Conservation (phyloP, 92 coral and sea anemone genomes). For the Paragorgia papillata region DNA sequence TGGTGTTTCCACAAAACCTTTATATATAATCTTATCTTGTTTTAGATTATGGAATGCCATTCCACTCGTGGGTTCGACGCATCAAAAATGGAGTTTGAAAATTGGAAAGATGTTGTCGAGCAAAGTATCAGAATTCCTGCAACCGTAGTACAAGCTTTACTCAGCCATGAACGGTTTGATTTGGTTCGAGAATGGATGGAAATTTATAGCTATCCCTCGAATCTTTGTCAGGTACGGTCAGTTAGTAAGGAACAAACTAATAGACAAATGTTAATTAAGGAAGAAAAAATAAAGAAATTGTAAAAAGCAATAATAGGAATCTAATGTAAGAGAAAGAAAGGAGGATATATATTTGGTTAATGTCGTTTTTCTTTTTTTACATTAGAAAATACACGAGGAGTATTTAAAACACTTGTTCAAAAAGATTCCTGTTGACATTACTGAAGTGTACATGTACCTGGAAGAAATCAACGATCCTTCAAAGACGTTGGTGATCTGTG, state of each 20-base stretch:
- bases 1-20: too few relatives aligned
- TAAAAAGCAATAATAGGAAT: not conserved
- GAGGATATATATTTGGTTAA: constrained; percentile 19
- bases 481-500: constrained; percentile 74
- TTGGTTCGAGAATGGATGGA: constrained; percentile 92
- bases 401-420: constrained; percentile 74
- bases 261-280: not conserved
- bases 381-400: constrained; percentile 76
- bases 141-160: constrained; percentile 71
- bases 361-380: not conserved
- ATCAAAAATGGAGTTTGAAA: constrained; percentile 36
- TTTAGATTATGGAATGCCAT: constrained; percentile 6
- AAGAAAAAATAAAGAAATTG: not conserved
- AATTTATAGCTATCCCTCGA: constrained; percentile 64
- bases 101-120: constrained; percentile 88
- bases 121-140: constrained; percentile 70
- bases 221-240: constrained; percentile 65
- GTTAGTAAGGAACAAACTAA: too few relatives aligned
- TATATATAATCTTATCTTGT: too few relatives aligned
- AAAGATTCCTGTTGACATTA: constrained; percentile 82
- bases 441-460: constrained; percentile 85
- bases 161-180: constrained; percentile 81
- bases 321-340: not conserved
- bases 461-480: constrained; percentile 82
- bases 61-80: not conserved